phyloP scores from a whole-genome alignment of 2,888 invertebrate species.

The Andrena fulva region DNA sequence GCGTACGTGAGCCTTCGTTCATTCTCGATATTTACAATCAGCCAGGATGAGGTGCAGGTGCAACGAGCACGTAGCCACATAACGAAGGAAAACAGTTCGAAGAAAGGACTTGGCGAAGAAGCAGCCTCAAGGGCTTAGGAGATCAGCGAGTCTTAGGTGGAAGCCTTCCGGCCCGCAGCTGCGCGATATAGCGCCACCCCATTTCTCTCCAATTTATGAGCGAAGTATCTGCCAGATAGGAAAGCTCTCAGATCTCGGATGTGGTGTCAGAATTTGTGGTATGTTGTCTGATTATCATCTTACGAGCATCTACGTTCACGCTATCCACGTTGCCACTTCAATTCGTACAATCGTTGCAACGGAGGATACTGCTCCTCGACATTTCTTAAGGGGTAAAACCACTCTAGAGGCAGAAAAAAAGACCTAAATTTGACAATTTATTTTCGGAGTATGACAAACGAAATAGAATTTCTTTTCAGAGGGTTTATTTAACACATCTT shows the following conservation, averaged over 20 bases:
- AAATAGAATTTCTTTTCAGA: too few relatives aligned
- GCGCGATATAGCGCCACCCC: constrained; percentile 67
- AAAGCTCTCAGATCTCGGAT: constrained; percentile 61
- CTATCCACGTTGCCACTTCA: neutral
- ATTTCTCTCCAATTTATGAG: constrained; percentile 74
- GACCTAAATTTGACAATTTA: too few relatives aligned
- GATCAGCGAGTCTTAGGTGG: constrained; percentile 52
- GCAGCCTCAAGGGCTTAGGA: constrained; percentile 65
- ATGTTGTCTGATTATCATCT: constrained; percentile 27
- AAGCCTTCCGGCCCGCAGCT: constrained; percentile 51
- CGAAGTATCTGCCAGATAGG: constrained; percentile 64
- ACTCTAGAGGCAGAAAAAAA: too few relatives aligned
- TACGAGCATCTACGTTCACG: neutral
- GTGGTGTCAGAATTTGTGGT: constrained; percentile 61
- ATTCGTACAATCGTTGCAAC: neutral
- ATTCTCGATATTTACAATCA: constrained; percentile 10
- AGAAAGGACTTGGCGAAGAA: constrained; percentile 39
- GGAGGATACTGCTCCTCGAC: too few relatives aligned
- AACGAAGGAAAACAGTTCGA: constrained; percentile 30
- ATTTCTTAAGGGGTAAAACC: too few relatives aligned
- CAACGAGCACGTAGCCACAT: constrained; percentile 30
- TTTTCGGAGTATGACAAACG: too few relatives aligned
- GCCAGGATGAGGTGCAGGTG: constrained; percentile 15
- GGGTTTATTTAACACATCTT: too few relatives aligned
- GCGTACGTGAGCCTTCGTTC: too few relatives aligned